Conservation (phyloP, 2,113 vertebrate genomes). For the Silurus glanis region DNA sequence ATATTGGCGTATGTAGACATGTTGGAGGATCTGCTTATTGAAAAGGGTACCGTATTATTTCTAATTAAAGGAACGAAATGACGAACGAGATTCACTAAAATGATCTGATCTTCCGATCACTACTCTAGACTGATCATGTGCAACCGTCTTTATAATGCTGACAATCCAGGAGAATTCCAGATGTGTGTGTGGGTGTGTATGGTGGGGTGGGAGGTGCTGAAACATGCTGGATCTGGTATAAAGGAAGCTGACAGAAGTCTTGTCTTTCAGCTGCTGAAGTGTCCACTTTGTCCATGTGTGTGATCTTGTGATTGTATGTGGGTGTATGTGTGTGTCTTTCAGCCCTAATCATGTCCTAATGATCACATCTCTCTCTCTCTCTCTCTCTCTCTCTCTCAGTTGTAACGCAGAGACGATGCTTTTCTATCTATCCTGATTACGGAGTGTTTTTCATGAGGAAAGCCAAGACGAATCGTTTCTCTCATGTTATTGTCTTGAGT, state of each 20-base stretch:
- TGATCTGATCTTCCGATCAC: too few species aligned
- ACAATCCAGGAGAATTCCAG: neutral
- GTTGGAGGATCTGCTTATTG: too few species aligned
- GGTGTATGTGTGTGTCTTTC: too few species aligned
- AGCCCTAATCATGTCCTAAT: neutral
- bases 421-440: neutral
- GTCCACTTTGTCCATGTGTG: neutral
- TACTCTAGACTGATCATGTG: too few species aligned
- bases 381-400: slow-evolving; percentile 11
- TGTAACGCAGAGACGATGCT: neutral
- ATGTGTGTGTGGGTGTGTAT: neutral
- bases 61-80: too few species aligned
- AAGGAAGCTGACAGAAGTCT: neutral
- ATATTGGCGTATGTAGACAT: too few species aligned
- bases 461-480: neutral
- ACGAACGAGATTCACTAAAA: too few species aligned
- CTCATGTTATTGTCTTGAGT: too few species aligned
- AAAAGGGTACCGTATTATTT: too few species aligned
- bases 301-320: neutral
- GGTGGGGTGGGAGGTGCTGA: neutral
- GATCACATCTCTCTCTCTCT: slow-evolving; percentile 17
- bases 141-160: too few species aligned
- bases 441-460: neutral
- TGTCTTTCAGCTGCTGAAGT: neutral
- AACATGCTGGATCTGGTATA: too few species aligned